phyloP scores from a whole-genome alignment of 2,797 vertebrate species.

The Rhinogobio ventralis region DNA sequence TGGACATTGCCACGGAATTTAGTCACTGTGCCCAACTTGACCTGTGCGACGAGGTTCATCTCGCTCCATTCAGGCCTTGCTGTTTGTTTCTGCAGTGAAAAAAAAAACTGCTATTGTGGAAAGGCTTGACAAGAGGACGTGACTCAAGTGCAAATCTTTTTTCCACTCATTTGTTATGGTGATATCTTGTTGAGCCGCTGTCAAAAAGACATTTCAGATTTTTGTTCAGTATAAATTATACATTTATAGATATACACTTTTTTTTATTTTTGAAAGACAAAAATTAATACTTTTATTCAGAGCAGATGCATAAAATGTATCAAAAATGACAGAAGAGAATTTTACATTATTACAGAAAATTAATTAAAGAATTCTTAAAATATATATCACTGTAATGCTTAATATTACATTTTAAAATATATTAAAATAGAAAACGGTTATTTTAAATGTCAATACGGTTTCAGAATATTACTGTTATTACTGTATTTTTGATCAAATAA shows the following conservation, averaged over 20 bases:
- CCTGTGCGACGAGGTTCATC: background rate
- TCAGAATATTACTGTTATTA: background rate
- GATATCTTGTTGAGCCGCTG: background rate
- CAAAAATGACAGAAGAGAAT: background rate
- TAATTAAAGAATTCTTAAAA: background rate
- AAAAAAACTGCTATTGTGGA: background rate
- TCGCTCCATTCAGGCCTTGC: background rate
- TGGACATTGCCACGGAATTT: background rate
- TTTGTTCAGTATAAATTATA: background rate
- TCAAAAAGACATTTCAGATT: background rate
- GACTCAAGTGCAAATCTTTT: background rate
- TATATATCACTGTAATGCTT: background rate
- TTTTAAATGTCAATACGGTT: background rate
- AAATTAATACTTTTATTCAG: background rate
- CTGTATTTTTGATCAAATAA: background rate
- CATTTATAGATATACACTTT: background rate
- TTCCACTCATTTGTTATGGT: background rate
- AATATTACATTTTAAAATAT: background rate
- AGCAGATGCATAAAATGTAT: background rate
- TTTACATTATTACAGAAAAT: background rate
- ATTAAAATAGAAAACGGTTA: background rate
- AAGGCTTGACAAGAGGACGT: background rate
- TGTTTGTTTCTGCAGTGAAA: constrained; percentile 1
- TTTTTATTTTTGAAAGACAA: background rate
- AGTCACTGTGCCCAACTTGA: background rate